Evolutionary conservation across 2,888 invertebrate species (phyloP).

Genomic region (Caenorhabditis wallacei): DNA sequence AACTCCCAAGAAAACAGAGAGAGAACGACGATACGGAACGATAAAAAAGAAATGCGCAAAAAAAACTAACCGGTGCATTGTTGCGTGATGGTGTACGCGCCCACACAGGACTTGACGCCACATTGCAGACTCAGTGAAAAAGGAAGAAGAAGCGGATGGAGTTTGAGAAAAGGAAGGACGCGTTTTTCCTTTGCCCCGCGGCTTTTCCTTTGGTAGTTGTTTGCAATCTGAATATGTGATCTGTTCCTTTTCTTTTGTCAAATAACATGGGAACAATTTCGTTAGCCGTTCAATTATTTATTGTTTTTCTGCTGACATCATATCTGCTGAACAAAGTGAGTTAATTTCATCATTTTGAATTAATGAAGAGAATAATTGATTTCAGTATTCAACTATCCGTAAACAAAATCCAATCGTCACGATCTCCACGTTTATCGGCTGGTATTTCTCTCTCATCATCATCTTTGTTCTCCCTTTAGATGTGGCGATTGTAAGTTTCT

Average conservation of each 20-base stretch:
- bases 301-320: slow-evolving; percentile 89
- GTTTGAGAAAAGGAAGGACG: slow-evolving; percentile 35
- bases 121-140: slow-evolving; percentile 34
- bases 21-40: slow-evolving; percentile 32
- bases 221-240: slow-evolving; percentile 64
- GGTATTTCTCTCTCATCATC: slow-evolving; percentile 99
- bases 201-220: slow-evolving; percentile 15
- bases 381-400: slow-evolving; percentile 94
- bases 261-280: slow-evolving; percentile 88
- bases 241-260: slow-evolving; percentile 31
- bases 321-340: slow-evolving; percentile 88
- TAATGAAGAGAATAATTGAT: slow-evolving; percentile 4
- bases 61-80: slow-evolving; percentile 34
- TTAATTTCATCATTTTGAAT: slow-evolving; percentile 6
- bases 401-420: slow-evolving; percentile 96
- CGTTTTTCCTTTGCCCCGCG: slow-evolving; percentile 50
- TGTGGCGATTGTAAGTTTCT: slow-evolving; percentile 88
- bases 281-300: slow-evolving; percentile 90
- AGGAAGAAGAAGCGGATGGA: slow-evolving; percentile 34
- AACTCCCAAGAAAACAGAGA: slow-evolving; percentile 24
- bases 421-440: slow-evolving; percentile 93
- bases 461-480: slow-evolving; percentile 97
- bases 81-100: slow-evolving; percentile 49
- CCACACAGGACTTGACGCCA: slow-evolving; percentile 48
- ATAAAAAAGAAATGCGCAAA: slow-evolving; percentile 53